Evolutionary conservation across 2,797 vertebrate genomes (phyloP).

Genomic region (Craterocephalus amniculus): DNA sequence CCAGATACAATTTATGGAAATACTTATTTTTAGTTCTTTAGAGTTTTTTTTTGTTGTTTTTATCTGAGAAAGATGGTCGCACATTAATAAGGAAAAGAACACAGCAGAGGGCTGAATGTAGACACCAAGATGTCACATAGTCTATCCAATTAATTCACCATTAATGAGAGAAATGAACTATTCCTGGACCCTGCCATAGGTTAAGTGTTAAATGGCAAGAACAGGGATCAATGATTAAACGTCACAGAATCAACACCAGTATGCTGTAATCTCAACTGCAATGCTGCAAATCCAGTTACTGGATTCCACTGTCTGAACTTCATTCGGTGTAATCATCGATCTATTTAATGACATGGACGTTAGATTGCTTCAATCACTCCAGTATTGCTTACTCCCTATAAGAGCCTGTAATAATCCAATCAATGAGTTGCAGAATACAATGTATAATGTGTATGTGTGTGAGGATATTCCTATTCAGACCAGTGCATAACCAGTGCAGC

Average conservation of each 20-base stretch:
- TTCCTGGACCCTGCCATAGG: neutral
- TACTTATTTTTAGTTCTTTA: too few relatives aligned
- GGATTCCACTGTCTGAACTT: constrained; percentile 35
- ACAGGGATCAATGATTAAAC: neutral
- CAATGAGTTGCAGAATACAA: constrained; percentile 47
- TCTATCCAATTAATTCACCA: constrained; percentile 22
- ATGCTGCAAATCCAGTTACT: constrained; percentile 26
- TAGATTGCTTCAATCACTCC: constrained; percentile 36
- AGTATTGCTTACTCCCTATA: constrained; percentile 42
- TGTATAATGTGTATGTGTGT: constrained; percentile 31
- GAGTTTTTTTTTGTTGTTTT: too few relatives aligned
- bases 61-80: too few relatives aligned
- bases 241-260: neutral
- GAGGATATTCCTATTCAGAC: constrained; percentile 38
- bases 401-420: constrained; percentile 39
- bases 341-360: constrained; percentile 43
- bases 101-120: neutral
- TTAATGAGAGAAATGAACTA: neutral
- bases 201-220: constrained; percentile 6
- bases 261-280: neutral
- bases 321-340: constrained; percentile 46
- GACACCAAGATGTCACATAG: constrained; percentile 3
- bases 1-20: too few relatives aligned
- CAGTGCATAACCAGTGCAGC: constrained; percentile 57
- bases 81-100: neutral